A percentile compares a stretch with the other conserved stretches of the same genome.
Evolutionary conservation across 1,140 invertebrate species (phyloP).

Genomic region (Vollenhovia emeryi): DNA sequence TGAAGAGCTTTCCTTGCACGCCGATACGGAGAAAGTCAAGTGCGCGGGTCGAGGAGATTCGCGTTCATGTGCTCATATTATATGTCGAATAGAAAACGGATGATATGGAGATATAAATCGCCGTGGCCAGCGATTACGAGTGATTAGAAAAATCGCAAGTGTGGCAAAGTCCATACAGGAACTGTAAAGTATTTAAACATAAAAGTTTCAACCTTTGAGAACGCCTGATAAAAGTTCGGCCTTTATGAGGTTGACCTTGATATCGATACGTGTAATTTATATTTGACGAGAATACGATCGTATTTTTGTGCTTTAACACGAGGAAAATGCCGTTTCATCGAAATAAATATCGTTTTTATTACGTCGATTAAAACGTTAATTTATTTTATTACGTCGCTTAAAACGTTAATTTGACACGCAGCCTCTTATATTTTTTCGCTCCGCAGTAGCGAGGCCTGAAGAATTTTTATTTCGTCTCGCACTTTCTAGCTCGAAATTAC

Average conservation of each 20-base stretch:
- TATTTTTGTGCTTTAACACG: neutral
- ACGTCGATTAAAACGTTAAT: neutral
- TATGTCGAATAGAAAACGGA: neutral
- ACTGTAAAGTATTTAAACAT: neutral
- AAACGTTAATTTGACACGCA: neutral
- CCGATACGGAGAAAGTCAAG: constrained; percentile 42
- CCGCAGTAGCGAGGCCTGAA: neutral
- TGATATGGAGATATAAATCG: neutral
- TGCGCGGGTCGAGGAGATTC: constrained; percentile 15
- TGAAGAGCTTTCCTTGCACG: constrained; percentile 26
- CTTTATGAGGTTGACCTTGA: neutral
- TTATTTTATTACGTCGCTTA: neutral
- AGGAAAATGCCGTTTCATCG: neutral
- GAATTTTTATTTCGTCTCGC: constrained; percentile 27
- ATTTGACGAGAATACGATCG: neutral
- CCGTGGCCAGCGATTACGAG: neutral
- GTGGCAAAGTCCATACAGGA: neutral
- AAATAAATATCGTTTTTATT: constrained; percentile 2
- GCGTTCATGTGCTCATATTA: neutral
- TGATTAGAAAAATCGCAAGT: neutral
- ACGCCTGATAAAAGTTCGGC: neutral
- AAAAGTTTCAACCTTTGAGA: neutral
- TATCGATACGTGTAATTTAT: neutral
- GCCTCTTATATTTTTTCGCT: constrained; percentile 8
- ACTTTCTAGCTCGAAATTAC: constrained; percentile 57